A percentile compares a stretch with the other conserved stretches of the same genome.
These are phyloP conservation scores for Tethya wilhelma DNA, from an alignment of 37 sponge, comb jelly and placozoan genomes.

Conservation along the genomic window DNA sequence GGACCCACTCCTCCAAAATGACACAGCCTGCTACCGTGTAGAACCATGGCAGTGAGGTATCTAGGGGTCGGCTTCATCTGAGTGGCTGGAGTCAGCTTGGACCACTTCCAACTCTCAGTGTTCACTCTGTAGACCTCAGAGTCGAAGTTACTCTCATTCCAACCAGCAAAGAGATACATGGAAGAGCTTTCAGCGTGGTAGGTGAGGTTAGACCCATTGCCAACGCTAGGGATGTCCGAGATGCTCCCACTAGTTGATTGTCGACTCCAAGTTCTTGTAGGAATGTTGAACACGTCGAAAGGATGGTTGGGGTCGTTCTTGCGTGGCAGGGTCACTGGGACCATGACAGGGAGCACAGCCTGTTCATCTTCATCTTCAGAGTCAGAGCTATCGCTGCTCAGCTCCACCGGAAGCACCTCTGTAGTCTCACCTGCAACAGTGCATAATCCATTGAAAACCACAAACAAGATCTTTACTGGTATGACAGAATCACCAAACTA, in stretches of 20 bases:
- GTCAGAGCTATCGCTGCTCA: background rate
- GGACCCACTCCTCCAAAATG: constrained; percentile 64
- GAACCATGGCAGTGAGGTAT: constrained; percentile 41
- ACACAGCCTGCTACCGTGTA: constrained; percentile 36
- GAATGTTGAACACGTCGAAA: constrained; percentile 66
- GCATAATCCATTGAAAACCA: too few species aligned
- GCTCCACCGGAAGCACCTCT: background rate
- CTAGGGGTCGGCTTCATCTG: constrained; percentile 40
- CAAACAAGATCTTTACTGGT: too few species aligned
- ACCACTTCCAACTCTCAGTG: constrained; percentile 40
- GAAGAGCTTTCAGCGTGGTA: background rate
- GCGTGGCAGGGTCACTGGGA: background rate
- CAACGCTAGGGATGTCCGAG: constrained; percentile 41
- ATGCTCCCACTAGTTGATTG: constrained; percentile 11
- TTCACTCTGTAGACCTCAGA: too few species aligned
- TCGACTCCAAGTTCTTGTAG: too few species aligned
- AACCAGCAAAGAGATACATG: constrained; percentile 63
- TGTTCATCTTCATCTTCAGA: background rate
- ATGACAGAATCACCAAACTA: too few species aligned
- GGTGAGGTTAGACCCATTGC: constrained; percentile 43
- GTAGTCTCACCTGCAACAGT: too few species aligned
- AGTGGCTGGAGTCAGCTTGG: constrained; percentile 19
- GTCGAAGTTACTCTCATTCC: constrained; percentile 47
- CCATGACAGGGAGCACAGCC: background rate
- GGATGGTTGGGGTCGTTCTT: too few species aligned